Evolutionary conservation across 2,113 vertebrate species (phyloP).

Genomic region (Rallus limicola): DNA sequence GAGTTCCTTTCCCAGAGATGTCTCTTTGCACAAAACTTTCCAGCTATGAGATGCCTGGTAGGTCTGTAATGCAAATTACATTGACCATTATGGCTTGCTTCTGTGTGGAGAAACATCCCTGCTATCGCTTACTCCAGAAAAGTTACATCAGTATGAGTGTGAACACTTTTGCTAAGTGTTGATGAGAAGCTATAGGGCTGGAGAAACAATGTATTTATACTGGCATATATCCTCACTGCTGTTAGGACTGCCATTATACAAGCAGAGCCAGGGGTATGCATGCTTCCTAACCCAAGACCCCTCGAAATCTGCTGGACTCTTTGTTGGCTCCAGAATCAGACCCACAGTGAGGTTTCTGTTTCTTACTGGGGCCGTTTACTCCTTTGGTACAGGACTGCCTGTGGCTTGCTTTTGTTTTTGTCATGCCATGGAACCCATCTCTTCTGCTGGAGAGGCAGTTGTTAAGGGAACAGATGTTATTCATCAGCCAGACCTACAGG

Average conservation of each 20-base stretch:
- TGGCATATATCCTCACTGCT: rapidly evolving
- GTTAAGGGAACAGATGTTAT: conserved; percentile 30
- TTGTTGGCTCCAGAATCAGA: not conserved
- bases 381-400: not conserved
- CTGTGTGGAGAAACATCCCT: not conserved
- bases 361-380: not conserved
- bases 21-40: not conserved
- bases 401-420: not conserved
- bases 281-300: not conserved
- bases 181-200: not conserved
- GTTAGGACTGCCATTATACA: no score
- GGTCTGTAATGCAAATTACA: not conserved
- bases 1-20: not conserved
- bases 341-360: not conserved
- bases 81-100: not conserved
- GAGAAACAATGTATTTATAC: not conserved
- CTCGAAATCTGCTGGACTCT: not conserved
- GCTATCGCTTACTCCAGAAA: not conserved
- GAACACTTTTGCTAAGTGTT: not conserved
- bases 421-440: not conserved
- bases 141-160: not conserved
- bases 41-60: not conserved
- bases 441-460: not conserved
- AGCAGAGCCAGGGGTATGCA: not conserved
- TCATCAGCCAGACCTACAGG: not conserved